phyloP scores from a whole-genome alignment of 2,113 vertebrate genomes.

The Melanerpes formicivorus region DNA sequence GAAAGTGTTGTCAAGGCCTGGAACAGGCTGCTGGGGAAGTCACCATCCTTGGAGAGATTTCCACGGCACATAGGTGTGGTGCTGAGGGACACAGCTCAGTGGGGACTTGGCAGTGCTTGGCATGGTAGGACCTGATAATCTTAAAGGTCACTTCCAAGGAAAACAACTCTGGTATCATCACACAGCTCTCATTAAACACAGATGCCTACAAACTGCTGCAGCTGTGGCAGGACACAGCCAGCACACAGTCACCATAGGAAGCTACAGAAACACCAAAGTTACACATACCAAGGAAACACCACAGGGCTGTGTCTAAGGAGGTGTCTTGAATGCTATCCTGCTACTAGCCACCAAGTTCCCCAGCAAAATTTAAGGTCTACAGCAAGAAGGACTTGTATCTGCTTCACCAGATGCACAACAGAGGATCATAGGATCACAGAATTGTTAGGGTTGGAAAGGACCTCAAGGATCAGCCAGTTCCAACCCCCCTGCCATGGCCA shows the following conservation, averaged over 20 bases:
- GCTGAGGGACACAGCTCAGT: too few relatives aligned
- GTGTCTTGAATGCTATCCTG: not conserved
- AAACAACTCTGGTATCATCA: not conserved
- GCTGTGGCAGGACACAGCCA: not conserved
- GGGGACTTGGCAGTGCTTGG: too few relatives aligned
- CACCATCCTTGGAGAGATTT: too few relatives aligned
- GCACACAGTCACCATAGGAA: rapidly evolving
- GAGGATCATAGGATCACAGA: too few relatives aligned
- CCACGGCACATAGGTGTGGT: too few relatives aligned
- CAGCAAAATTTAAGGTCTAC: not conserved
- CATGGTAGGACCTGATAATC: too few relatives aligned
- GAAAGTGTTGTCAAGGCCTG: too few relatives aligned
- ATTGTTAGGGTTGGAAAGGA: too few relatives aligned
- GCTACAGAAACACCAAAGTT: not conserved
- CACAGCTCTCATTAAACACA: not conserved
- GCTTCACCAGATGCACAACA: not conserved
- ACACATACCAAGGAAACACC: not conserved
- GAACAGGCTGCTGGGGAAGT: too few relatives aligned
- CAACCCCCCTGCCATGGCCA: too few relatives aligned
- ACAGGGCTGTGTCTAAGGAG: not conserved
- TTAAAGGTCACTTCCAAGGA: too few relatives aligned
- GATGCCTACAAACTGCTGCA: not conserved
- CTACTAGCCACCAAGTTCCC: not conserved
- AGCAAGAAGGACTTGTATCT: not conserved
- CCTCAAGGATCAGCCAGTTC: too few relatives aligned